Conservation (phyloP, 2,797 vertebrate species). For the Adrianichthys oophorus region DNA sequence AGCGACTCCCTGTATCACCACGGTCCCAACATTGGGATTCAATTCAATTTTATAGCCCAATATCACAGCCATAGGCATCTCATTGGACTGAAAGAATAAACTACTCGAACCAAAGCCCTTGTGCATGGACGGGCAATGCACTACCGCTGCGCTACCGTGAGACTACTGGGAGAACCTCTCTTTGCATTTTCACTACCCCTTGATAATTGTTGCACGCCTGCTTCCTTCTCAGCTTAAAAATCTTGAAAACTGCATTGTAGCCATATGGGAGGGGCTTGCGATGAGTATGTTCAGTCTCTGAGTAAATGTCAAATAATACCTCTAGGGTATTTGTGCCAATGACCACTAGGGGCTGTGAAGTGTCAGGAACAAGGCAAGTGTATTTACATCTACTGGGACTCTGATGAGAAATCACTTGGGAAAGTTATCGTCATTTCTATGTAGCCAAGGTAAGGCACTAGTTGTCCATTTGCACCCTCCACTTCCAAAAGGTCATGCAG, state of each 20-base stretch:
- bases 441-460: background rate
- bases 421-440: background rate
- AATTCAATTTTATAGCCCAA: no score
- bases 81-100: no score
- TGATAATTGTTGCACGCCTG: background rate
- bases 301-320: background rate
- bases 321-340: background rate
- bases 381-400: background rate
- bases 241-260: background rate
- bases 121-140: no score
- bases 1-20: background rate
- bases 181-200: background rate
- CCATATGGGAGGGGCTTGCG: background rate
- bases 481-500: background rate
- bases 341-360: background rate
- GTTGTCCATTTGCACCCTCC: background rate
- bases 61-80: no score
- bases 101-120: no score
- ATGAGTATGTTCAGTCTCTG: background rate
- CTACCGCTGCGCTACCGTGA: no score
- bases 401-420: background rate
- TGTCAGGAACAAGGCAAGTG: background rate
- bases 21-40: background rate
- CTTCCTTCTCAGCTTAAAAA: background rate
- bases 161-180: no score